phyloP scores from a whole-genome alignment of 2,113 vertebrate genomes.

The Procavia capensis region DNA sequence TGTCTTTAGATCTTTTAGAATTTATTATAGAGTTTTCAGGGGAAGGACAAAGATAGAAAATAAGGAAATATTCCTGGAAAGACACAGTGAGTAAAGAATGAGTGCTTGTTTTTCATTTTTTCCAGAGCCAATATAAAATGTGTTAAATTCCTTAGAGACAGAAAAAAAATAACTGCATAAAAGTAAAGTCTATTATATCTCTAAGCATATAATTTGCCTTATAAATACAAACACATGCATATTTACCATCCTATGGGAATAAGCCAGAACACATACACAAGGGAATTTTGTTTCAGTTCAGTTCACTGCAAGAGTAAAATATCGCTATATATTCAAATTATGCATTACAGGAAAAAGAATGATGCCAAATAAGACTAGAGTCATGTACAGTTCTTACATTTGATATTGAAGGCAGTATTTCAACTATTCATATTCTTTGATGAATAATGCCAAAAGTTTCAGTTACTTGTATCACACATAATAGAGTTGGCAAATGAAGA shows the following conservation, averaged over 20 bases:
- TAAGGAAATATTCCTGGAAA: neutral
- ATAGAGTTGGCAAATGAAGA: neutral
- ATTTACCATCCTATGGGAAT: constrained; percentile 58
- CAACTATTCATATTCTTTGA: constrained; percentile 5
- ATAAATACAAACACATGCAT: constrained; percentile 60
- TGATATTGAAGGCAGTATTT: neutral
- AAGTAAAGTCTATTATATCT: constrained; percentile 62
- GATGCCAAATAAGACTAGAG: constrained; percentile 32
- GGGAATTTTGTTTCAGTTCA: constrained; percentile 69
- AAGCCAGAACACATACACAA: neutral
- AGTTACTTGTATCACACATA: neutral
- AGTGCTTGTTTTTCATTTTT: constrained; percentile 47
- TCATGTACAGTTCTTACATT: neutral
- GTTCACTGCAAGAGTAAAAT: constrained; percentile 37
- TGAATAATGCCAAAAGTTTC: neutral
- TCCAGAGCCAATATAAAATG: constrained; percentile 55
- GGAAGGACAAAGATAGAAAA: neutral
- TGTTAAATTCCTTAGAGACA: constrained; percentile 62
- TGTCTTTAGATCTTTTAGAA: neutral
- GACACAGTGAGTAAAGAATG: neutral
- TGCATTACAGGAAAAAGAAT: constrained; percentile 53
- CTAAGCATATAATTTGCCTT: constrained; percentile 70
- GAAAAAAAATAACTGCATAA: constrained; percentile 50
- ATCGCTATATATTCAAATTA: constrained; percentile 58
- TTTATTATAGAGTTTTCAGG: neutral